Conservation (phyloP, 2,888 invertebrate species). For the Rhamnusium bicolor region DNA sequence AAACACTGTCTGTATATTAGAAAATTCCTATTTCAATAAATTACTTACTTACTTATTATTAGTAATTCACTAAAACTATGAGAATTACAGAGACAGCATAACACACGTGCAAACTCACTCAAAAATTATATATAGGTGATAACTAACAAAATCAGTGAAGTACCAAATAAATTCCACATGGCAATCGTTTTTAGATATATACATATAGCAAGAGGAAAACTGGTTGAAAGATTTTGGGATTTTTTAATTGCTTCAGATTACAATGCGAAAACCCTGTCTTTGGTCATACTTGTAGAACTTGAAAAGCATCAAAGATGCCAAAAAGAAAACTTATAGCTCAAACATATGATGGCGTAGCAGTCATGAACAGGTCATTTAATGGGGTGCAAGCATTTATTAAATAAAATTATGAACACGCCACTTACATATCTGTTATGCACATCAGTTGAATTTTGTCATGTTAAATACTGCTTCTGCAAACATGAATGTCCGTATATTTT, state of each 20-base stretch:
- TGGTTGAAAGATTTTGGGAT: conserved; percentile 40
- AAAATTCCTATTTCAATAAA: too few species aligned
- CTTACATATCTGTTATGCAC: conserved; percentile 36
- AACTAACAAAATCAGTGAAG: conserved; percentile 31
- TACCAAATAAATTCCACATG: conserved; percentile 32
- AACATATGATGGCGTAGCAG: conserved; percentile 36
- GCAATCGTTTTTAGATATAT: conserved; percentile 40
- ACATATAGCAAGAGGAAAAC: conserved; percentile 10
- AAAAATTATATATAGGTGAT: conserved; percentile 13
- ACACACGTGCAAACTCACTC: too few species aligned
- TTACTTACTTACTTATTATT: too few species aligned
- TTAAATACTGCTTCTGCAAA: conserved; percentile 31
- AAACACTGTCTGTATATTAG: too few species aligned
- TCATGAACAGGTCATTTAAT: conserved; percentile 35
- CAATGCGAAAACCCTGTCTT: conserved; percentile 27
- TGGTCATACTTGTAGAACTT: conserved; percentile 22
- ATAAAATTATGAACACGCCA: conserved; percentile 31
- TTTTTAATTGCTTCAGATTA: conserved; percentile 31
- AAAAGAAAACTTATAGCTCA: conserved; percentile 29
- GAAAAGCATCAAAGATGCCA: background rate
- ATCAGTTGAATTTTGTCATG: conserved; percentile 46
- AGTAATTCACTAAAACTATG: too few species aligned
- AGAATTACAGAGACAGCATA: too few species aligned
- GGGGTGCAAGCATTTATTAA: conserved; percentile 36
- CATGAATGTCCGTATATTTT: conserved; percentile 5